Evolutionary conservation across 2,888 invertebrate species (phyloP).

Genomic region (Leptinotarsa tumamoca): DNA sequence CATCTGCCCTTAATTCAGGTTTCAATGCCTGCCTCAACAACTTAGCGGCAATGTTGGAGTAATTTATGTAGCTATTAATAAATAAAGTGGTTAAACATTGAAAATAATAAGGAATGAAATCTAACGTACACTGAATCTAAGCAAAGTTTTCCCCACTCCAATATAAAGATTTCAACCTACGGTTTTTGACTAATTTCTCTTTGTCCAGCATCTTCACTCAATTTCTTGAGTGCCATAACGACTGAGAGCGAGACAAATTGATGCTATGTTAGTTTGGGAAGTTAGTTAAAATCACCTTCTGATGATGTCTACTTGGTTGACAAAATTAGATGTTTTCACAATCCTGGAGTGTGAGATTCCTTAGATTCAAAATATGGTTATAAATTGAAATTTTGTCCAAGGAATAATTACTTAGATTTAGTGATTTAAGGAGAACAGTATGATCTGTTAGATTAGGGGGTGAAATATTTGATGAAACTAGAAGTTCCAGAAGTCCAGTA

Average conservation of each 20-base stretch:
- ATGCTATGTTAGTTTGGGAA: too few species aligned
- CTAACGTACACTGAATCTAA: too few species aligned
- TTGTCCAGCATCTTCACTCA: too few species aligned
- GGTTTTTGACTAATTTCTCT: too few species aligned
- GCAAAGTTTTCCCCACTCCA: too few species aligned
- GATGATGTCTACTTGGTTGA: not conserved
- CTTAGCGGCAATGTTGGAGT: slow-evolving; percentile 92
- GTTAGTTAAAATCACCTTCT: too few species aligned
- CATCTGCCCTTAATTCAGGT: slow-evolving; percentile 78
- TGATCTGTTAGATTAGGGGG: not conserved
- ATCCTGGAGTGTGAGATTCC: not conserved
- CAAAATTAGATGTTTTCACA: not conserved
- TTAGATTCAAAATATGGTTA: not conserved
- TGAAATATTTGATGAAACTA: not conserved
- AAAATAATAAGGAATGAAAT: too few species aligned
- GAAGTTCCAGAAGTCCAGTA: not conserved
- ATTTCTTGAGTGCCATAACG: too few species aligned
- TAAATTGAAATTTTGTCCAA: not conserved
- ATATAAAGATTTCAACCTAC: too few species aligned
- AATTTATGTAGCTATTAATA: slow-evolving; percentile 89
- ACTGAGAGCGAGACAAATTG: too few species aligned
- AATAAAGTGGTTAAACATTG: slow-evolving; percentile 23
- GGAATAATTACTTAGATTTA: too few species aligned
- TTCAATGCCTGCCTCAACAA: slow-evolving; percentile 85
- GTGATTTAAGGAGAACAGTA: too few species aligned